A percentile compares a stretch with the other conserved stretches of the same genome.
phyloP scores from a whole-genome alignment of 2,113 vertebrate genomes.

The Cnemophilus loriae region DNA sequence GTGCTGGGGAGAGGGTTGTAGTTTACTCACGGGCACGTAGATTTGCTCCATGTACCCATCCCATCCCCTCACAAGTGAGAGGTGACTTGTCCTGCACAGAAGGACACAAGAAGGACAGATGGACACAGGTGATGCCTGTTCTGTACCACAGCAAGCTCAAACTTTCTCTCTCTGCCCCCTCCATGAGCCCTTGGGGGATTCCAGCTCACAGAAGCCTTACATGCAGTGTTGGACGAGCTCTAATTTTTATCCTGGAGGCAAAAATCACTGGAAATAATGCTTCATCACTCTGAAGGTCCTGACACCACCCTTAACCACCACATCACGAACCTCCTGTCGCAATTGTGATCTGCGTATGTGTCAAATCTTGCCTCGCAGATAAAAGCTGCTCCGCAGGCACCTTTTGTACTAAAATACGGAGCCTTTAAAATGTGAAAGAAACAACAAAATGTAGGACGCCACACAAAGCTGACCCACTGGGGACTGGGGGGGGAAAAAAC shows the following conservation, averaged over 20 bases:
- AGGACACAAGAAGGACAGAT: fast-evolving
- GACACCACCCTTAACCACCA: conserved; percentile 55
- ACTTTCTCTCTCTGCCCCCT: neutral
- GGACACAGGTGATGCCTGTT: neutral
- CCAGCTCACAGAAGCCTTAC: neutral
- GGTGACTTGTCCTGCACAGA: neutral
- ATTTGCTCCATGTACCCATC: neutral
- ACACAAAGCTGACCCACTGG: conserved; percentile 40
- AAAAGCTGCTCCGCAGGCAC: conserved; percentile 45
- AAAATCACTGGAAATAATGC: conserved; percentile 43
- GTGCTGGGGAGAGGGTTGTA: neutral
- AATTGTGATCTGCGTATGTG: conserved; percentile 25
- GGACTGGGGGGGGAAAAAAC: neutral
- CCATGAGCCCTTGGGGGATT: neutral
- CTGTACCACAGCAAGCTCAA: neutral
- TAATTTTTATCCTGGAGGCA: conserved; percentile 47
- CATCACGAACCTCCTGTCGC: conserved; percentile 48
- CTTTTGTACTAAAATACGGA: conserved; percentile 21
- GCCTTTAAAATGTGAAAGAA: conserved; percentile 59
- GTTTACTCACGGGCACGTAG: fast-evolving
- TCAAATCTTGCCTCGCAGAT: conserved; percentile 33
- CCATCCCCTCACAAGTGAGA: neutral
- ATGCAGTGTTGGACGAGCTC: neutral
- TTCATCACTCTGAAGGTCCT: conserved; percentile 50
- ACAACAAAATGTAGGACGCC: conserved; percentile 62